Base-by-base conservation (phyloP, 1,140 invertebrate genomes). In the Cydia amplana region DNA sequence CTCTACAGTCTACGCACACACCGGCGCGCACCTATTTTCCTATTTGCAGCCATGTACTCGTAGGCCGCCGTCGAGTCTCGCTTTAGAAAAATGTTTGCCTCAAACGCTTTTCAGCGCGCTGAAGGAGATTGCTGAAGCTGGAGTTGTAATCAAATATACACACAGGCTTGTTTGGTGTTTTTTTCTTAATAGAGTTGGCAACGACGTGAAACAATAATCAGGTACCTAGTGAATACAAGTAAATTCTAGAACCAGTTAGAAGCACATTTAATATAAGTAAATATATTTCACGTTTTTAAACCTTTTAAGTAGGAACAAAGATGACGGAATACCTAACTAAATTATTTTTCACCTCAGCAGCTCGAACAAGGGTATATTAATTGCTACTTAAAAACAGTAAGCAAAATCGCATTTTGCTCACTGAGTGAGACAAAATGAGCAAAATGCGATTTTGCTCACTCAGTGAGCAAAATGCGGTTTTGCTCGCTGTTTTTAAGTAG, bases 1-100 rank as follows among this genome's bases (percentile, higher is more conserved):
- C 90, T 60, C 55, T 60, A 60, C 55, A 60, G 55, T 90, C 86
- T 80, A 89, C 89, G 85, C 89, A 90, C 85, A 90, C 88, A 89
- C 80, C 80, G 82, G 83, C 85, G 84, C 83, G 89, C 91, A 90
- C 86, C 83, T 87, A 87, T 89, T 89, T 91, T 86, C 85, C 82
- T 85, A 85, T 80, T 80, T 82, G 82, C 82, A 86, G 82, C 83
- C 84, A 84, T 85, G 82, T n/a, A n/a, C n/a, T n/a, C n/a, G n/a
- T 86, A 87, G 82, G 86, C 82, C 85, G 84, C 82, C 84, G 86
- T 82, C 79, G 80, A 86, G 85, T 83, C 88, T 87, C 81, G 85
- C 83, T 88, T 85, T 88, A 89, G 83, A 90, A 84, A 80, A 80
- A 83, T 80, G 74, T 79, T 88, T 87, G 85, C 85, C 83, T 89